Base-by-base conservation (phyloP, 1,140 invertebrate species). In the Dermatophagoides farinae region DNA sequence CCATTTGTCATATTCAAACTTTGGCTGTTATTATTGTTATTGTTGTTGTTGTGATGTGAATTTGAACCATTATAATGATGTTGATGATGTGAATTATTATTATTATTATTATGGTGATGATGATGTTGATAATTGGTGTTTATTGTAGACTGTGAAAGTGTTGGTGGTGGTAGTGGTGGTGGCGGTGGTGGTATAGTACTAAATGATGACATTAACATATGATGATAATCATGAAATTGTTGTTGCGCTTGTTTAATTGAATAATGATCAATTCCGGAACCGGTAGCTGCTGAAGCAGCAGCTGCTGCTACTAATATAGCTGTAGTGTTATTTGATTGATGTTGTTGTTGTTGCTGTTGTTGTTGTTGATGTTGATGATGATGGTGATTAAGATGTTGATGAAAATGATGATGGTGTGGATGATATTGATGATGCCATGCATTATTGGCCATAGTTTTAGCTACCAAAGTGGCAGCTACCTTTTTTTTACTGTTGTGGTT, bases 141-240 rank as follows among this genome's bases (percentile, higher is more conserved):
- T 20, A 20, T 49, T 16, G 46, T 50, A 12, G 47, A 12, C 20
- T 14, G 12, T 50, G 47, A 18, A 11, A 8, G 46, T 49, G 46
- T 22, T 49, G 52, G 52, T 25, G 49, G 49, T 51, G 49, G 49
- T n/a, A n/a, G 50, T 20, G 53, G 53, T 23, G 53, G 53, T 55
- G 53, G 47, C 14, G 53, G 53, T 23, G 53, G 53, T 4, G 53
- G 53, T 23, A 23, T 4, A 1, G 53, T 23, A 4, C 6, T 23
- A 55, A 55, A 55, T 40, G 53, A 18, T 23, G 53, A 55, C 53
- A 55, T 55, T 20, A 55, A 25, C 38, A 55, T 25, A 12, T 50
- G 47, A 23, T 47, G 46, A 44, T 55, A 55, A 12, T 55, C 53
- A 20, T 14, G 14, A 40, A 55, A 55, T 25, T 55, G 53, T 25